These are phyloP conservation scores for Cervus canadensis DNA, from an alignment of 2,113 vertebrate species.

Conservation along the genomic window DNA sequence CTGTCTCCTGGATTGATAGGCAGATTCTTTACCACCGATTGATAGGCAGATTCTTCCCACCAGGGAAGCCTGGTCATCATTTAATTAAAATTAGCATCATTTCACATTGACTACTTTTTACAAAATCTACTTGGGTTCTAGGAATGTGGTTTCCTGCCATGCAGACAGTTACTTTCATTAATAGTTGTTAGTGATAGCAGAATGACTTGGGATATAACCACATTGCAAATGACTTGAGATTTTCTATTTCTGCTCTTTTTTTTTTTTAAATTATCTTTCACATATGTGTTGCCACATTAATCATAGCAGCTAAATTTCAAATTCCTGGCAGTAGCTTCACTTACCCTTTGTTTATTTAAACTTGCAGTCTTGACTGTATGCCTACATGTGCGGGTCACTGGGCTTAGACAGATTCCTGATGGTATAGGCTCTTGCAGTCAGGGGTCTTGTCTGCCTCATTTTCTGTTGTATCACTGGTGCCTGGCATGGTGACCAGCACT, in stretches of 20 bases:
- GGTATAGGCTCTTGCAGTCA: background rate
- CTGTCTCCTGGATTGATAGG: background rate
- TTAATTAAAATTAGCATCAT: background rate
- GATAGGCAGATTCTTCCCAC: background rate
- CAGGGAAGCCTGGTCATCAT: background rate
- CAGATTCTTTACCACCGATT: background rate
- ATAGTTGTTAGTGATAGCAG: background rate
- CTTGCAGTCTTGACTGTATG: background rate
- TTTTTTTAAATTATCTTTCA: background rate
- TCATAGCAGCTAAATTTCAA: background rate
- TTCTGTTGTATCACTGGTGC: background rate
- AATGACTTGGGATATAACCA: background rate
- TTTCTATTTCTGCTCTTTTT: background rate
- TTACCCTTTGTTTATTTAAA: background rate
- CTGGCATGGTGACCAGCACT: background rate
- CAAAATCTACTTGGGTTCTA: background rate
- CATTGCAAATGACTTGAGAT: background rate
- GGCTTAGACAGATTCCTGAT: background rate
- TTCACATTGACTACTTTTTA: background rate
- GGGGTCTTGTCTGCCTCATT: background rate
- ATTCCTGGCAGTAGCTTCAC: background rate
- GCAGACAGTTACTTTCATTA: background rate
- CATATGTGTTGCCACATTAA: background rate
- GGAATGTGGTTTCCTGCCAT: background rate
- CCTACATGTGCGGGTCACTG: background rate